Conservation (phyloP, 2,888 invertebrate genomes). For the Lithophane semibrunnea region DNA sequence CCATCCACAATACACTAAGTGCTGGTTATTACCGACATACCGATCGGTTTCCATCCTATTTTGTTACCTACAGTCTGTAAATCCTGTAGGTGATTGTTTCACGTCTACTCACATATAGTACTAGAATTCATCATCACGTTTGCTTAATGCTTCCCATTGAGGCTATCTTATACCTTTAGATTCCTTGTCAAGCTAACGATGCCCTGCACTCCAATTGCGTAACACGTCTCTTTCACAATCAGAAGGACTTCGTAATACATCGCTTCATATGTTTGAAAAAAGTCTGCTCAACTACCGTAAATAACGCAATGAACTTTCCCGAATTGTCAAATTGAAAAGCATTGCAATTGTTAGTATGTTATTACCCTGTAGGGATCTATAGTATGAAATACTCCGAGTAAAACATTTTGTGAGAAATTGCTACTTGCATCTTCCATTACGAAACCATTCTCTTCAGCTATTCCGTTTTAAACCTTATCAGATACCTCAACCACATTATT, state of each 20-base stretch:
- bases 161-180: background rate
- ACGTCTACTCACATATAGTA: background rate
- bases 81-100: background rate
- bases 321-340: background rate
- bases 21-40: background rate
- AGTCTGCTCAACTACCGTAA: background rate
- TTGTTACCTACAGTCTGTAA: background rate
- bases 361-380: no score
- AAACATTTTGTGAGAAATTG: background rate
- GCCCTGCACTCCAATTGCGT: background rate
- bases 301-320: background rate
- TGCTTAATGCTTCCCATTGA: background rate
- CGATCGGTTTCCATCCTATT: background rate
- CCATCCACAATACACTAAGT: background rate
- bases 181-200: background rate
- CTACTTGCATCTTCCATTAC: background rate
- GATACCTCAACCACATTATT: slow-evolving; percentile 16
- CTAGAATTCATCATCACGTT: background rate
- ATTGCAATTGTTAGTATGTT: background rate
- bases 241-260: background rate
- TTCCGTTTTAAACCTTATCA: slow-evolving; percentile 19
- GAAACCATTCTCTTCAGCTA: background rate
- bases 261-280: background rate
- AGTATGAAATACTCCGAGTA: background rate
- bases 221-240: background rate